Evolutionary conservation across 2,888 invertebrate species (phyloP).

Genomic region (Andrena dorsata): DNA sequence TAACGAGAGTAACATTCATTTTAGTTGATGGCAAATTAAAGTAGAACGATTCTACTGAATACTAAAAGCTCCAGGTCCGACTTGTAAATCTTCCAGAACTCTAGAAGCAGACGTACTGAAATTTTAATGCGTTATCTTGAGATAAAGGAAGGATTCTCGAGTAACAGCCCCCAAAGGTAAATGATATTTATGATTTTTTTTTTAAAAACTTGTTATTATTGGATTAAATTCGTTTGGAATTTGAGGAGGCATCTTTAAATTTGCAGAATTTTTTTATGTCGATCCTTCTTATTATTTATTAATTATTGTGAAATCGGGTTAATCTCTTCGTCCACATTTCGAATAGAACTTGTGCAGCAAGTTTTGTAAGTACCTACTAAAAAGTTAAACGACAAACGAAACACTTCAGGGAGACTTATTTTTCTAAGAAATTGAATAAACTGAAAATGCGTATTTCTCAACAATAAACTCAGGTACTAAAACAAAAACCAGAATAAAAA

Average conservation of each 20-base stretch:
- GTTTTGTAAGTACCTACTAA: neutral
- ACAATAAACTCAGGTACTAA: neutral
- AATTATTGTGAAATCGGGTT: neutral
- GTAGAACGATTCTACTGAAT: conserved; percentile 6
- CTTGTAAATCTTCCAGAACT: neutral
- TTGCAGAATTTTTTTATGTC: neutral
- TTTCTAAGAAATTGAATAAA: neutral
- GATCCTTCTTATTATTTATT: neutral
- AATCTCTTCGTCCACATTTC: neutral
- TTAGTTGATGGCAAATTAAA: conserved; percentile 13
- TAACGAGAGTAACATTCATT: neutral
- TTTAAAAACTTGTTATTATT: too few species aligned
- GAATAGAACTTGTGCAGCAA: neutral
- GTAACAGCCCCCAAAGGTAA: too few species aligned
- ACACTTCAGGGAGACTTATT: too few species aligned
- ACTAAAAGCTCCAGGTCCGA: neutral
- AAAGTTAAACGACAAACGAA: neutral
- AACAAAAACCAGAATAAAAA: neutral
- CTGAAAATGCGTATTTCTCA: neutral
- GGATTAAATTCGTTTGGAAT: too few species aligned
- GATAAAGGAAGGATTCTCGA: too few species aligned
- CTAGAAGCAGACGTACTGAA: neutral
- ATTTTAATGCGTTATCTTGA: conserved; percentile 1
- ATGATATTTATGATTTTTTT: too few species aligned
- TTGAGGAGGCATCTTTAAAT: too few species aligned